phyloP scores from a whole-genome alignment of 2,113 vertebrate genomes.

The Pitta sordida region DNA sequence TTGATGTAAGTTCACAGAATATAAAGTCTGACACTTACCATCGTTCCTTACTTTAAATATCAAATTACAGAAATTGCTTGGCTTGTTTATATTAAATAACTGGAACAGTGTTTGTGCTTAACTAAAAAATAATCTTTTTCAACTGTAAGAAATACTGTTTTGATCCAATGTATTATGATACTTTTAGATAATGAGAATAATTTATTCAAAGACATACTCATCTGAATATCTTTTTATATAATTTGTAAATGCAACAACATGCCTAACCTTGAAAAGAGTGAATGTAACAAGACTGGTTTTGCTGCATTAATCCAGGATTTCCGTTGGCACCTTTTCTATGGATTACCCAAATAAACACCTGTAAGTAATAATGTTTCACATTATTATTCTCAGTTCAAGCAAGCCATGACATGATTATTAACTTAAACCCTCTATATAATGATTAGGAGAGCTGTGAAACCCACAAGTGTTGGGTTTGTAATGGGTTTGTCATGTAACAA shows the following conservation, averaged over 20 bases:
- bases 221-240: background rate
- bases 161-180: conserved; percentile 6
- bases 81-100: conserved; percentile 15
- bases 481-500: background rate
- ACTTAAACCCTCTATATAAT: background rate
- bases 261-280: background rate
- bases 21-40: background rate
- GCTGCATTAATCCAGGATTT: background rate
- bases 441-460: background rate
- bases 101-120: background rate
- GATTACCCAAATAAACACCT: background rate
- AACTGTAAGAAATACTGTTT: background rate
- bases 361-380: background rate
- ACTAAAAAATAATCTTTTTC: background rate
- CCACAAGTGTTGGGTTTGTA: background rate
- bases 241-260: background rate
- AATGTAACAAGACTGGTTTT: background rate
- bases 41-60: background rate
- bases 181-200: background rate
- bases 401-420: background rate
- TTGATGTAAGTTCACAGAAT: background rate
- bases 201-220: background rate
- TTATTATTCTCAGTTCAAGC: background rate
- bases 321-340: background rate
- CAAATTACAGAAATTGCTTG: background rate